A percentile compares a stretch with the other conserved stretches of the same genome.
Evolutionary conservation across 2,797 vertebrate species (phyloP).

Genomic region (Prionace glauca): DNA sequence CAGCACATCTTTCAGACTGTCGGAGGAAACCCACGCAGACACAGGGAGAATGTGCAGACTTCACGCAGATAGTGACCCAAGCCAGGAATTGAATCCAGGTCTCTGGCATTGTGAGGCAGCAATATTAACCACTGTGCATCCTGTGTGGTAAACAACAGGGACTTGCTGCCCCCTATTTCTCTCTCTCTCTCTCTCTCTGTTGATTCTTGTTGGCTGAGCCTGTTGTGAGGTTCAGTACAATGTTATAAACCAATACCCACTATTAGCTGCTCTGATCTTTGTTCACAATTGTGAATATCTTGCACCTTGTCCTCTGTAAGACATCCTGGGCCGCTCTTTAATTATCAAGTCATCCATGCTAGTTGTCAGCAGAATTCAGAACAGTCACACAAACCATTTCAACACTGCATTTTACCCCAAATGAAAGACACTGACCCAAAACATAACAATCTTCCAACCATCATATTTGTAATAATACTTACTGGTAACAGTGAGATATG

Average conservation of each 20-base stretch:
- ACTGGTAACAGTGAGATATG: slow-evolving; percentile 84
- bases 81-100: no score
- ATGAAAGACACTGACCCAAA: background rate
- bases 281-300: background rate
- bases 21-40: no score
- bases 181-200: no score
- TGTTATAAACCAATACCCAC: background rate
- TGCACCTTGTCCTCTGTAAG: background rate
- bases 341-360: background rate
- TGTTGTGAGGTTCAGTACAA: no score
- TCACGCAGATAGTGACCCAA: no score
- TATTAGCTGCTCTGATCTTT: background rate
- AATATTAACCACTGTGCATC: no score
- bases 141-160: no score
- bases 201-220: no score
- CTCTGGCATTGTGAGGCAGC: no score
- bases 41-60: no score
- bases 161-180: no score
- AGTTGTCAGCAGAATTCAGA: background rate
- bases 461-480: slow-evolving; percentile 54
- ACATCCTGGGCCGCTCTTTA: background rate
- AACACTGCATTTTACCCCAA: background rate
- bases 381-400: background rate
- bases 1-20: no score
- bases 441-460: background rate